Conservation (phyloP, 2,113 vertebrate genomes). For the Cebidichthys violaceus region DNA sequence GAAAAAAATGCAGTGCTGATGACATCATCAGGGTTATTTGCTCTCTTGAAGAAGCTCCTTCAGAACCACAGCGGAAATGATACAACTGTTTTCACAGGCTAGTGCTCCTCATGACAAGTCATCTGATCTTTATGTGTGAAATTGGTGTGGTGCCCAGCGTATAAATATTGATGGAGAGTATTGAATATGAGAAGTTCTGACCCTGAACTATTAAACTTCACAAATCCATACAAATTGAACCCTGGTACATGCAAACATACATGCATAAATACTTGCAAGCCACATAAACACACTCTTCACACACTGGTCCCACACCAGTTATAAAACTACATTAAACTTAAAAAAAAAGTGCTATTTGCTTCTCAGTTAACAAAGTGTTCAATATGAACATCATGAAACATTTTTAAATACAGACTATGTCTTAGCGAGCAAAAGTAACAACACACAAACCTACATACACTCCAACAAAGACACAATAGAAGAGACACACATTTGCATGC, state of each 20-base stretch:
- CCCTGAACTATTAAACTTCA: not conserved
- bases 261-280: not conserved
- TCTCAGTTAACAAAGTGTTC: not conserved
- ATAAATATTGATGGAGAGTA: not conserved
- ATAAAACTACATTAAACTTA: not conserved
- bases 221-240: not conserved
- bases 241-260: not conserved
- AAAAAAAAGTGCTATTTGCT: not conserved
- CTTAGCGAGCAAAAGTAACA: not conserved
- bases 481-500: slow-evolving; percentile 12
- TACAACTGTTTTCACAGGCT: not conserved
- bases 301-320: not conserved
- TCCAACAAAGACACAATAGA: not conserved
- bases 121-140: not conserved
- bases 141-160: not conserved
- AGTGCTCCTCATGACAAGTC: too few species aligned
- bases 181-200: not conserved
- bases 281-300: not conserved
- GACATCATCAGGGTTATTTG: not conserved
- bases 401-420: slow-evolving; percentile 1
- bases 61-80: not conserved
- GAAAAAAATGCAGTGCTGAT: not conserved
- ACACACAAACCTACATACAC: not conserved
- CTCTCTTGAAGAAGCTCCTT: not conserved
- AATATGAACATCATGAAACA: not conserved